Evolutionary conservation across 2,113 vertebrate species (phyloP).

Genomic region (Polypterus bichir): DNA sequence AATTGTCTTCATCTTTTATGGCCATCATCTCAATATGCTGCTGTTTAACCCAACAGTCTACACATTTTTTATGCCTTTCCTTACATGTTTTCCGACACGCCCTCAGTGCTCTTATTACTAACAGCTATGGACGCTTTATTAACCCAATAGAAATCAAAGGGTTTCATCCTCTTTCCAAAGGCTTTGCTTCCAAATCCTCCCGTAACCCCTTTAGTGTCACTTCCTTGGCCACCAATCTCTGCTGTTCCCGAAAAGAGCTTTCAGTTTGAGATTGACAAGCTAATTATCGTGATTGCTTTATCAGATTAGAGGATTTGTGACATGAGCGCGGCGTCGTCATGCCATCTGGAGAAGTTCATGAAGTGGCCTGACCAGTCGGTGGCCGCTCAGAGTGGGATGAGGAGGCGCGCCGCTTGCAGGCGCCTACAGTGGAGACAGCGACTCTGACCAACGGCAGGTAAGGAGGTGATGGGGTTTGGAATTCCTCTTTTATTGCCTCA

Average conservation of each 20-base stretch:
- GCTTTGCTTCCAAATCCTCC: no score
- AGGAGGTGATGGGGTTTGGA: neutral
- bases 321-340: neutral
- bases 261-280: neutral
- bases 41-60: no score
- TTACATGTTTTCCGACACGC: no score
- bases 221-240: no score
- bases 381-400: neutral
- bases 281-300: neutral
- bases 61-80: no score
- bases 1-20: no score
- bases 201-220: no score
- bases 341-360: slow-evolving; percentile 1
- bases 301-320: neutral
- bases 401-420: neutral
- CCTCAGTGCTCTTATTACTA: no score
- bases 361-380: neutral
- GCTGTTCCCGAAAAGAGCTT: neutral
- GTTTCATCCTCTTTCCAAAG: no score
- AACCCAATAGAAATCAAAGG: no score
- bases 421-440: neutral
- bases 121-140: no score
- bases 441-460: neutral
- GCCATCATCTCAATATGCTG: no score
- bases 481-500: neutral